Base-by-base conservation (phyloP, 2,888 invertebrate genomes). In the Ptychoptera albimana region DNA sequence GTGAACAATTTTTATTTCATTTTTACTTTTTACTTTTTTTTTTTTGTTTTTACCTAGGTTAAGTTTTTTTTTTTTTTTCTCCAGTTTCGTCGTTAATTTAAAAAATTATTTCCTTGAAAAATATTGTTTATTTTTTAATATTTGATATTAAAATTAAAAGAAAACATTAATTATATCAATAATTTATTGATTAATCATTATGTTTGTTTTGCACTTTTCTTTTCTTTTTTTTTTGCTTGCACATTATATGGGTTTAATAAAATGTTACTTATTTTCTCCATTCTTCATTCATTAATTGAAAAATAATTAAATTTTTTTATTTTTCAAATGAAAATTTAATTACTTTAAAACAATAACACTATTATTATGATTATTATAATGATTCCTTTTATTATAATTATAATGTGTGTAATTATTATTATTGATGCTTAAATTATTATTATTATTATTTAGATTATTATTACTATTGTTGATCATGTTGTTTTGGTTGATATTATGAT, bases 341-440 rank as follows among this genome's bases (percentile, higher is more conserved):
- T 42, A 34, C 16, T 42, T 53, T 47, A 53, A 51, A 49, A 53
- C 50, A 48, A 53, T 53, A 37, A 53, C 53, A 51, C 53, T 52
- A 45, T 43, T 46, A 39, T 35, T 45, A 36, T 43, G 37, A 37
- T 42, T 45, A 45, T 23, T 43, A 39, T 45, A 42, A 42, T 47
- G 35, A 37, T 35, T 40, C 16, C 37, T 47, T 35, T 42, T 44
- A 37, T 42, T 39, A 43, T 46, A 47, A 46, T 43, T 50, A 43
- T 48, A 43, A 44, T 51, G 29, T 29, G 12, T 35, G 39, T 42
- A 37, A 40, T 50, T 46, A 34, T 49, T 50, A 44, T 39, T 44
- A 13, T 30, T 43, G 13, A 13, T 13, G 11, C 13, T 15, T 30
- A 23, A 40, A 37, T 31, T 39, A 42, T 31, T 41, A 39, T 15